phyloP scores from a whole-genome alignment of 2,113 vertebrate species.

The Plecotus auritus region DNA sequence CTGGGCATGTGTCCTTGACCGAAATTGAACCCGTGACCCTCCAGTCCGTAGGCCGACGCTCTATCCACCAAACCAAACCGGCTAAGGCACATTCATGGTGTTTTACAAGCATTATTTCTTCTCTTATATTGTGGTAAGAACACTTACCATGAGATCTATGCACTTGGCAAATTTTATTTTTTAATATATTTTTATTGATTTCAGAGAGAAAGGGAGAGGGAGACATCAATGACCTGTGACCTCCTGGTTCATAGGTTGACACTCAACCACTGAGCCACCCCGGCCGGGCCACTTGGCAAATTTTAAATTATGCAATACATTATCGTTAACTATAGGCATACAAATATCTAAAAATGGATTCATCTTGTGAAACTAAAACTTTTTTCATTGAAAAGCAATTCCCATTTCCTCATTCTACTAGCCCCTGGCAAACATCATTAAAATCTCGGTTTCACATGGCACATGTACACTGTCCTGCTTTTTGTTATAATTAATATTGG shows the following conservation, averaged over 20 bases:
- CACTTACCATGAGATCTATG: neutral
- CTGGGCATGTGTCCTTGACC: no score
- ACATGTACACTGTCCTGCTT: neutral
- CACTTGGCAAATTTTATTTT: no score
- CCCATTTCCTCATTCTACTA: neutral
- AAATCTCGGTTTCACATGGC: neutral
- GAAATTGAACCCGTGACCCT: no score
- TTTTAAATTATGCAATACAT: neutral
- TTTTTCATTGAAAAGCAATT: neutral
- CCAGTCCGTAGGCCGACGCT: no score
- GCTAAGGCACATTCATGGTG: neutral
- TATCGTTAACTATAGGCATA: neutral
- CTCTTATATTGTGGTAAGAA: neutral
- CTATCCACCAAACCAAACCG: no score
- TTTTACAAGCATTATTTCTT: neutral
- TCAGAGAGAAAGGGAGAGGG: no score
- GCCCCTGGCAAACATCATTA: neutral
- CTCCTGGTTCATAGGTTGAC: no score
- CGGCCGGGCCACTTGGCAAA: neutral
- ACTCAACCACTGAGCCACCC: no score
- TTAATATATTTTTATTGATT: no score
- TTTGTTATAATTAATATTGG: neutral
- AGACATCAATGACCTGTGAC: no score
- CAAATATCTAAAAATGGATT: neutral
- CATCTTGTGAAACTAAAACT: neutral